Conservation (phyloP, 2,888 invertebrate genomes). For the Terebella lapidaria region DNA sequence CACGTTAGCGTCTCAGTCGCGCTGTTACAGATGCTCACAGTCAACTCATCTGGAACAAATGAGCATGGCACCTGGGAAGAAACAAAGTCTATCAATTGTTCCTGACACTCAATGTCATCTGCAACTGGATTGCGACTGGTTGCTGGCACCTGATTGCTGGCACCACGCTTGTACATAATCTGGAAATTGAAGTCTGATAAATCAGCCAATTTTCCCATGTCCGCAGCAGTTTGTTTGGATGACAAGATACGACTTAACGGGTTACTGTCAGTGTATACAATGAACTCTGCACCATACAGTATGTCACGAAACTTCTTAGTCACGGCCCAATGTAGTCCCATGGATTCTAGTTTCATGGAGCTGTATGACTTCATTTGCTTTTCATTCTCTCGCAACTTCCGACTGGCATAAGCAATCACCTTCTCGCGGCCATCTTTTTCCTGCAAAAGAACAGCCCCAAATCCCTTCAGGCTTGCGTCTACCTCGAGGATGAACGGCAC, state of each 20-base stretch:
- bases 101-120: neutral
- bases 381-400: neutral
- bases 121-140: neutral
- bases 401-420: neutral
- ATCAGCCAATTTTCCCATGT: neutral
- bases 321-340: neutral
- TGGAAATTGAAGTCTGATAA: neutral
- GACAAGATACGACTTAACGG: neutral
- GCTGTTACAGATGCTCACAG: too few relatives aligned
- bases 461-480: neutral
- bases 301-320: neutral
- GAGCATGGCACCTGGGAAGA: too few relatives aligned
- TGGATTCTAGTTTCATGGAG: neutral
- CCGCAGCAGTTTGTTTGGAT: neutral
- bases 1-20: too few relatives aligned
- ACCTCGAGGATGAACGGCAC: neutral
- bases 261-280: neutral
- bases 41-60: too few relatives aligned
- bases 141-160: neutral
- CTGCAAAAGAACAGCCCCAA: neutral
- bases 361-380: neutral
- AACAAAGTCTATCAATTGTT: neutral
- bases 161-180: neutral
- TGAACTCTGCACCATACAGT: neutral
- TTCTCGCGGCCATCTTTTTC: neutral